These are phyloP conservation scores for Ormyrus labotus DNA, from an alignment of 2,888 invertebrate genomes.

Conservation along the genomic window DNA sequence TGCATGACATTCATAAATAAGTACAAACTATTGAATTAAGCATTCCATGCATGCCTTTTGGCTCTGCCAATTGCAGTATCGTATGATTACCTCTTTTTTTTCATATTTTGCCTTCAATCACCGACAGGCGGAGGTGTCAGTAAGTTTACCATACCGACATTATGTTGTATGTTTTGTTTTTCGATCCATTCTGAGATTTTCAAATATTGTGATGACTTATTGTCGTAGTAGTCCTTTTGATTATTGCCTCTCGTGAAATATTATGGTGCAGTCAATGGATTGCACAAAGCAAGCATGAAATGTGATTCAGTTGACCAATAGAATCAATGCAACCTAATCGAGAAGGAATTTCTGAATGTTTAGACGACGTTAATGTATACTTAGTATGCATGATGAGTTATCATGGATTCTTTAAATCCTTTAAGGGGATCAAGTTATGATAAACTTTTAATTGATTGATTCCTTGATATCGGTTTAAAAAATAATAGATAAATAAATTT, in stretches of 20 bases:
- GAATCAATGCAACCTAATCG: constrained; percentile 27
- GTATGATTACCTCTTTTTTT: constrained; percentile 64
- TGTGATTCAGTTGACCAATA: constrained; percentile 29
- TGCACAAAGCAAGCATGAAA: constrained; percentile 46
- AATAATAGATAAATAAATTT: background rate
- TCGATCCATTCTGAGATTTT: constrained; percentile 24
- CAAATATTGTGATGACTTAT: constrained; percentile 49
- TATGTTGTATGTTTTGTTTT: constrained; percentile 56
- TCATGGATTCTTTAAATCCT: constrained; percentile 4
- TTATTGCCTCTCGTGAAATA: constrained; percentile 19
- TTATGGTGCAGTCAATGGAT: constrained; percentile 31
- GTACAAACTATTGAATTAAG: constrained; percentile 41
- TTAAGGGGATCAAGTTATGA: constrained; percentile 27
- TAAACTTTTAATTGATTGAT: background rate
- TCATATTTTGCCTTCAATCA: constrained; percentile 69
- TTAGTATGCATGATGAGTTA: constrained; percentile 47
- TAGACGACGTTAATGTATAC: constrained; percentile 26
- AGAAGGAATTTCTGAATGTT: constrained; percentile 38
- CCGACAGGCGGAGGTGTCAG: constrained; percentile 72
- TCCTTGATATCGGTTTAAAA: too few relatives aligned
- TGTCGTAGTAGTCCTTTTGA: constrained; percentile 44
- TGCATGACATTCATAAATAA: constrained; percentile 51
- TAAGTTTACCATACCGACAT: constrained; percentile 66
- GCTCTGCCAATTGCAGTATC: constrained; percentile 52
- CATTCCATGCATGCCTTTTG: constrained; percentile 51